phyloP scores from a whole-genome alignment of 1,140 invertebrate species.

The Cyphomyrmex costatus region DNA sequence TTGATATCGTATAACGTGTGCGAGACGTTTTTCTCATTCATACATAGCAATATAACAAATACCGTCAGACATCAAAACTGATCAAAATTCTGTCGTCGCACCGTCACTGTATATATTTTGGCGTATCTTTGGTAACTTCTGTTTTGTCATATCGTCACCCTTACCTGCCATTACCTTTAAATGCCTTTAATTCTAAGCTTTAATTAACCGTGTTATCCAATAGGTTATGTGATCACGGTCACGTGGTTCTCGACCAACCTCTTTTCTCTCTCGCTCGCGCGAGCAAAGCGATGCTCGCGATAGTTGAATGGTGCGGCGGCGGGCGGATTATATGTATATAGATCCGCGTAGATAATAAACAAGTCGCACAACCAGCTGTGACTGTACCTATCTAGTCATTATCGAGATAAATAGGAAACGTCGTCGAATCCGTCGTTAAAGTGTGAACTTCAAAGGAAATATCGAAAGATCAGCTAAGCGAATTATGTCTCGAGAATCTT shows the following conservation, averaged over 20 bases:
- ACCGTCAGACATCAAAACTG: background rate
- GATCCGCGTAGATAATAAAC: slow-evolving; percentile 43
- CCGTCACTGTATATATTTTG: background rate
- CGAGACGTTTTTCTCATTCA: background rate
- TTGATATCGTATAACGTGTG: no score
- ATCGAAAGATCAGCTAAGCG: background rate
- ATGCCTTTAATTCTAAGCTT: no score
- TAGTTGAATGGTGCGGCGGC: background rate
- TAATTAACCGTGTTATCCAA: no score
- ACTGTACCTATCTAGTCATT: slow-evolving; percentile 37
- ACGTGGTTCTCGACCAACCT: slow-evolving; percentile 24
- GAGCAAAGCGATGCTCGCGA: slow-evolving; percentile 7
- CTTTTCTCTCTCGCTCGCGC: background rate
- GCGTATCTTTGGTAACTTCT: no score
- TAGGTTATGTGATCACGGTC: slow-evolving; percentile 47
- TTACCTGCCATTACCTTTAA: no score
- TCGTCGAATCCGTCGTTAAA: background rate
- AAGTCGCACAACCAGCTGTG: slow-evolving; percentile 42
- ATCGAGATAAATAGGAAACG: background rate
- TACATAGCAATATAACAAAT: background rate
- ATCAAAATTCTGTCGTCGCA: background rate
- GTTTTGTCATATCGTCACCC: background rate
- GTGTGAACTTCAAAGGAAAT: background rate
- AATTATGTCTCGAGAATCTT: slow-evolving; percentile 25
- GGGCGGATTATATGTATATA: slow-evolving; percentile 7